Evolutionary conservation across 2,888 invertebrate genomes (phyloP), one percentile per base, ranked within the genome.

Genomic region (Cyrtodaria siliqua): DNA sequence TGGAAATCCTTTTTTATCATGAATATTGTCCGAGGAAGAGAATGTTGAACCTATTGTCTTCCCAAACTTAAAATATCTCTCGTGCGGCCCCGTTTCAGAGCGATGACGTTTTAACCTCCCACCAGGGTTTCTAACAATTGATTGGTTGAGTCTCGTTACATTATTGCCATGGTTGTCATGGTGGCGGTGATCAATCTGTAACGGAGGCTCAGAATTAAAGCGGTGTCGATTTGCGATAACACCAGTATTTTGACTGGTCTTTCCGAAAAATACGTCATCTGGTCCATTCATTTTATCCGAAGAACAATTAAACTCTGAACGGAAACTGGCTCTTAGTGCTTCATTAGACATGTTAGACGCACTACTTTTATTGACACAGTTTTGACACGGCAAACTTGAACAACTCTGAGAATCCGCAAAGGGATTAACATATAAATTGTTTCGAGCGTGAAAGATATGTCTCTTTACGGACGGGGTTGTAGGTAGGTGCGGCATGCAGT

Each of bases 401-500:
- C 64, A 62, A 62, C 73, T 78, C 14, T 12, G 9, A 26, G 86
- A 74, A 33, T 85, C 86, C 23, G 89, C 91, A 55, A 93, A 71
- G 14, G 92, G 93, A 75, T 93, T 93, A 40, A 92, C 87, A 82
- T 92, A 92, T 49, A 92, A 85, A 86, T 91, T 91, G 74, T 87
- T 87, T 57, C 84, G 82, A 57, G 61, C 56, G 38, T 71, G 47
- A 40, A 49, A 62, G 57, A 76, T 67, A 63, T 69, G 62, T 71
- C 79, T 80, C 72, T 77, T 80, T 63, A 67, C 55, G 40, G 71
- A 86, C 49, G 90, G 90, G 68, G 87, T 89, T 72, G 87, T 87
- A 52, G 89, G 90, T 91, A 97, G 97, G 95, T 98, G 97, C 91
- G 98, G 98, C 94, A 97, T 96, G 95, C 98, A 98, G 94, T 97